These are phyloP conservation scores for Erpornis zantholeuca DNA, from an alignment of 2,113 vertebrate species.

Conservation along the genomic window DNA sequence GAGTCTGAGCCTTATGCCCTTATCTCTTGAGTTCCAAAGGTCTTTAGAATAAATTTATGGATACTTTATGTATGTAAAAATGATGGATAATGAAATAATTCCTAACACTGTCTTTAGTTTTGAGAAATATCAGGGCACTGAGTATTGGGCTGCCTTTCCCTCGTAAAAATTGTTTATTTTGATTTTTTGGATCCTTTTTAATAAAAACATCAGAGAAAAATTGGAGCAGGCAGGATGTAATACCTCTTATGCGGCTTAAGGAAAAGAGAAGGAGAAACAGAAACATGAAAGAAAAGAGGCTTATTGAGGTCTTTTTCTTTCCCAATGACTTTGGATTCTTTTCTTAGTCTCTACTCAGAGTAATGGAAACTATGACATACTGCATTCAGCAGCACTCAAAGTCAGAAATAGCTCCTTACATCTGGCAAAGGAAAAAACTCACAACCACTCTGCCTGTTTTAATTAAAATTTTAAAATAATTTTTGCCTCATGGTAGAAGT, in stretches of 20 bases:
- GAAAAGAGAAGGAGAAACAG: not conserved
- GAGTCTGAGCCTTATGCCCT: not conserved
- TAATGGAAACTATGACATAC: slow-evolving; percentile 6
- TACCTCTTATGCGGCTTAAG: not conserved
- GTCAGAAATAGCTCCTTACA: not conserved
- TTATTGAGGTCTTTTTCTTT: not conserved
- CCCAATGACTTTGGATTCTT: not conserved
- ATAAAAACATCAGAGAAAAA: not conserved
- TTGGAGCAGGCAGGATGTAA: not conserved
- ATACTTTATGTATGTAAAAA: not conserved
- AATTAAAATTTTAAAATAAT: not conserved
- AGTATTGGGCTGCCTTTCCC: not conserved
- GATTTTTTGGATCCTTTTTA: not conserved
- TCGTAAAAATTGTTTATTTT: not conserved
- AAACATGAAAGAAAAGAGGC: not conserved
- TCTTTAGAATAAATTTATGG: not conserved
- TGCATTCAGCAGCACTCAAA: not conserved
- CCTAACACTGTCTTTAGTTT: not conserved
- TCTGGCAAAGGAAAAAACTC: not conserved
- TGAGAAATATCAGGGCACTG: not conserved
- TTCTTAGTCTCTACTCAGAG: not conserved
- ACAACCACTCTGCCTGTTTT: not conserved
- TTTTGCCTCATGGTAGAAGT: not conserved
- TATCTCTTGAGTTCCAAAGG: not conserved
- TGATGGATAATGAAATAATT: not conserved